These are phyloP conservation scores for Chaitophorus viminalis DNA, from an alignment of 2,888 invertebrate species.

Conservation along the genomic window DNA sequence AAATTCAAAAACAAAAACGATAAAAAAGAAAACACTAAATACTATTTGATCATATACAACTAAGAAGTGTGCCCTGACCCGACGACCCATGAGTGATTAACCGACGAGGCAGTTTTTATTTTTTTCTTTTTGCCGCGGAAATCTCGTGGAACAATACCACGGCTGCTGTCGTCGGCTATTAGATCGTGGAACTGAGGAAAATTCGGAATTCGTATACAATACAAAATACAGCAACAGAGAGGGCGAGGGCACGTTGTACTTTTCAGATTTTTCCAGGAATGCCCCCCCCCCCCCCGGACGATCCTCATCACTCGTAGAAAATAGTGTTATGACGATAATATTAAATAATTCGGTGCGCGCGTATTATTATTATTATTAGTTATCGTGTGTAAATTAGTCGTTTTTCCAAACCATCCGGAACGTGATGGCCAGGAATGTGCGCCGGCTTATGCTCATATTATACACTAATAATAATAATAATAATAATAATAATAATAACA, in stretches of 20 bases:
- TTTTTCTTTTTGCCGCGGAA: not conserved
- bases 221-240: not conserved
- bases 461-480: too few relatives aligned
- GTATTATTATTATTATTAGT: not conserved
- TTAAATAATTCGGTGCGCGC: not conserved
- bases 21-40: not conserved
- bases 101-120: not conserved
- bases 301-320: too few relatives aligned
- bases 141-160: conserved; percentile 31
- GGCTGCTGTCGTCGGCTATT: not conserved
- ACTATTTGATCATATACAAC: too few relatives aligned
- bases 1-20: too few relatives aligned
- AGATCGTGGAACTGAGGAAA: conserved; percentile 55
- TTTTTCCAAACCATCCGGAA: conserved; percentile 59
- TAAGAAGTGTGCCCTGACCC: too few relatives aligned
- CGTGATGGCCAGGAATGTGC: conserved; percentile 58
- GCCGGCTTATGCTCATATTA: too few relatives aligned
- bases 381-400: conserved; percentile 42
- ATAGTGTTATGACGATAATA: not conserved
- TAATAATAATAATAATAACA: too few relatives aligned
- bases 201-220: conserved; percentile 41
- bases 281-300: not conserved
- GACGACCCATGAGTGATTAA: conserved; percentile 5
- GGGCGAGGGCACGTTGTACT: not conserved
- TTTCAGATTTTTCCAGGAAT: conserved; percentile 21